A percentile compares a stretch with the other conserved stretches of the same genome.
Conservation (phyloP, 2,797 vertebrate genomes). For the Amniataba percoides region DNA sequence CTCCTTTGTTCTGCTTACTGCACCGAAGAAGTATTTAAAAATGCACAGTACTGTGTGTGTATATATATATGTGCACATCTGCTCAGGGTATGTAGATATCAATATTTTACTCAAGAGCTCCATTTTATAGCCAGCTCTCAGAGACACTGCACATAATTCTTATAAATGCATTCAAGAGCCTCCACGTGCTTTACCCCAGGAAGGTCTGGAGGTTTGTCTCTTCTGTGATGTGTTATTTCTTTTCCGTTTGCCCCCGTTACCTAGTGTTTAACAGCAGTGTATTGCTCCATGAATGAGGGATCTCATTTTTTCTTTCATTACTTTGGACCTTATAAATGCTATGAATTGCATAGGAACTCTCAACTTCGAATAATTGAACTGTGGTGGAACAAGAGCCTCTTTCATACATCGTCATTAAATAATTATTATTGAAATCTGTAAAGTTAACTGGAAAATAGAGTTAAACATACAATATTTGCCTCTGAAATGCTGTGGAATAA, state of each 20-base stretch:
- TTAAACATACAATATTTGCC: too few relatives aligned
- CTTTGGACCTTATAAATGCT: neutral
- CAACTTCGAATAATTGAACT: neutral
- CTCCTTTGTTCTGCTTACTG: constrained; percentile 43
- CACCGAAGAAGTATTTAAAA: constrained; percentile 40
- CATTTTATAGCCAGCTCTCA: constrained; percentile 24
- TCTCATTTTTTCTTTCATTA: neutral
- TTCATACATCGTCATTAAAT: too few relatives aligned
- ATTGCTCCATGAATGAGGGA: neutral
- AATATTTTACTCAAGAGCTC: constrained; percentile 44
- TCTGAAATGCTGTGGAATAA: too few relatives aligned
- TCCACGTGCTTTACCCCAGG: neutral
- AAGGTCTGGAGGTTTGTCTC: neutral
- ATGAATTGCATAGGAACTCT: neutral
- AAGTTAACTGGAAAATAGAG: too few relatives aligned
- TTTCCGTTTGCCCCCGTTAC: neutral
- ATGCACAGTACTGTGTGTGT: constrained; percentile 14
- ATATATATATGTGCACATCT: constrained; percentile 3
- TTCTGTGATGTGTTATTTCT: neutral
- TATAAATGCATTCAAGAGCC: neutral
- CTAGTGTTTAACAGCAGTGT: neutral
- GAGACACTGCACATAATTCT: neutral
- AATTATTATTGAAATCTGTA: too few relatives aligned
- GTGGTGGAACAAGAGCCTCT: too few relatives aligned
- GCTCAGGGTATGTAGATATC: constrained; percentile 15